These are phyloP conservation scores for Daphoenositta chrysoptera DNA, from an alignment of 2,113 vertebrate genomes.

Conservation along the genomic window DNA sequence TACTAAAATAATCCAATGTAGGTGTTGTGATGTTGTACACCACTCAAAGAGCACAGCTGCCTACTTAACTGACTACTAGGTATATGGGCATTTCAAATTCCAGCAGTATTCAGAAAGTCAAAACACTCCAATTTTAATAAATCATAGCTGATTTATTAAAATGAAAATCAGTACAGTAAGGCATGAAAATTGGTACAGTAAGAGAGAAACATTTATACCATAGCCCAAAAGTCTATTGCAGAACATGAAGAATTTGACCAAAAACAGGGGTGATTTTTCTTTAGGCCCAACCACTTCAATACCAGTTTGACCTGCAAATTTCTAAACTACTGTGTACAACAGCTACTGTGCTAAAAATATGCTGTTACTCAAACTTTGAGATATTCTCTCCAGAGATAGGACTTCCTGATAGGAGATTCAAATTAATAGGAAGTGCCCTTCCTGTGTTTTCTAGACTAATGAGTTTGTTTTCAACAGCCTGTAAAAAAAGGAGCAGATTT, in stretches of 20 bases:
- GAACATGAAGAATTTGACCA: background rate
- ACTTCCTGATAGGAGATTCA: conserved; percentile 44
- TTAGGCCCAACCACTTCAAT: background rate
- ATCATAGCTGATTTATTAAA: too few species aligned
- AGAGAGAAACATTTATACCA: background rate
- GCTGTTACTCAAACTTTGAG: conserved; percentile 8
- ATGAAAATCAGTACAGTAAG: too few species aligned
- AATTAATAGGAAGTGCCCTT: conserved; percentile 54
- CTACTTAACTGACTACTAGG: background rate
- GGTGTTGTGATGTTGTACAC: background rate
- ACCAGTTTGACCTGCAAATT: background rate
- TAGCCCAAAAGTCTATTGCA: background rate
- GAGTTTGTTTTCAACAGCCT: conserved; percentile 12
- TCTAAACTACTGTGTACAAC: background rate
- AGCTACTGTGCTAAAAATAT: conserved; percentile 42
- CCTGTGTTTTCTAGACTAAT: conserved; percentile 41
- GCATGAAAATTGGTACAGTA: background rate
- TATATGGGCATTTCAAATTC: background rate
- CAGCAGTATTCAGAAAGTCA: background rate
- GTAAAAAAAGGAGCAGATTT: background rate
- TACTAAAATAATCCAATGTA: background rate
- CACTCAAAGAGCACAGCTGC: background rate
- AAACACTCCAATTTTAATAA: background rate
- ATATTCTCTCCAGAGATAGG: conserved; percentile 17
- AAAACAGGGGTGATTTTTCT: background rate